A percentile compares a stretch with the other conserved stretches of the same genome.
Conservation (phyloP, 2,888 invertebrate species). For the Omphaloscelis lunosa region DNA sequence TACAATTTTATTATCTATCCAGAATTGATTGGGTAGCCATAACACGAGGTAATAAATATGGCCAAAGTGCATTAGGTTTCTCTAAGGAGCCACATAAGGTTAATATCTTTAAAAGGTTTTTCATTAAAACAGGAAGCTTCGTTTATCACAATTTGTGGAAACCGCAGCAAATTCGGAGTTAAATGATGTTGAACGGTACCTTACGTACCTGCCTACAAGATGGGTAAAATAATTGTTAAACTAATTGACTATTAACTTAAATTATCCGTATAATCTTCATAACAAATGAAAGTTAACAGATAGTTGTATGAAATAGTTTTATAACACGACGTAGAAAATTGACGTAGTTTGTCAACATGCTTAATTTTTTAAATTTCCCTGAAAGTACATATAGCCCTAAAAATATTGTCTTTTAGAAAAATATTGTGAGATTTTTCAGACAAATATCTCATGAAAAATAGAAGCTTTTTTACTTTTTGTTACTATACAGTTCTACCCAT, state of each 20-base stretch:
- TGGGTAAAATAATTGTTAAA: background rate
- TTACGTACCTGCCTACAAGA: background rate
- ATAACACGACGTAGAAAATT: background rate
- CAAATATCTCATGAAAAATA: background rate
- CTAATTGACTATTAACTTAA: background rate
- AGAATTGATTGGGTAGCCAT: constrained; percentile 6
- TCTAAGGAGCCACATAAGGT: constrained; percentile 16
- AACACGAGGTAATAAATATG: constrained; percentile 25
- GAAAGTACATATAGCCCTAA: background rate
- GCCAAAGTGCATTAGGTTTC: constrained; percentile 22
- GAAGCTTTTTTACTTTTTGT: background rate
- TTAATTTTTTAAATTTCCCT: background rate
- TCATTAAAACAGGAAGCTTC: constrained; percentile 47
- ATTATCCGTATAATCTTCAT: background rate
- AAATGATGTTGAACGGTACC: background rate
- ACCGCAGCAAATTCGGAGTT: constrained; percentile 22
- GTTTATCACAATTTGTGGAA: constrained; percentile 48
- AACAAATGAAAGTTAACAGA: background rate
- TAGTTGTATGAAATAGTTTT: background rate
- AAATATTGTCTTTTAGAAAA: background rate
- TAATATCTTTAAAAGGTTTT: constrained; percentile 60
- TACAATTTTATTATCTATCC: constrained; percentile 4
- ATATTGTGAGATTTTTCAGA: background rate
- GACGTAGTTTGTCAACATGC: background rate
- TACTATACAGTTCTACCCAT: background rate